Percentiles rank a stretch among this genome's conserved stretches.
Conservation (phyloP, 1,140 invertebrate genomes). For the Conus ventricosus region DNA sequence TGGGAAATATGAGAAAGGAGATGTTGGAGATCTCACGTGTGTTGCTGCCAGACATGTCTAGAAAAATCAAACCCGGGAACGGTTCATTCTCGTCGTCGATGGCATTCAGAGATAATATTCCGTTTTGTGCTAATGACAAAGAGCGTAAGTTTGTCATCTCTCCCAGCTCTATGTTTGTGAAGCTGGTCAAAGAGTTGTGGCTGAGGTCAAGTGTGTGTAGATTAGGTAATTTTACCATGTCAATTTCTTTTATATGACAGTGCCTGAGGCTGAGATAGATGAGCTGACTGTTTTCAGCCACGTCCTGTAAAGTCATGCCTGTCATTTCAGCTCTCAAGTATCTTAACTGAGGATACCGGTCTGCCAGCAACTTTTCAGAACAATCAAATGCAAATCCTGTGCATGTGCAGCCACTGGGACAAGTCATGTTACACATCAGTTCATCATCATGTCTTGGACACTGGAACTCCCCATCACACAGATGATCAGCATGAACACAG, state of each 20-base stretch:
- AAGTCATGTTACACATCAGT: too few species aligned
- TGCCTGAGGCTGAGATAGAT: too few species aligned
- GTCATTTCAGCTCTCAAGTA: too few species aligned
- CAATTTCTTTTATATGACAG: not conserved
- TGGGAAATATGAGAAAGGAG: not conserved
- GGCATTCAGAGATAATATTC: conserved; percentile 23
- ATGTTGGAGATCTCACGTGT: not conserved
- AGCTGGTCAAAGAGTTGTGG: not conserved
- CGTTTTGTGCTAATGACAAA: conserved; percentile 37
- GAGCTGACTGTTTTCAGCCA: too few species aligned
- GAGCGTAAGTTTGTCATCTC: not conserved
- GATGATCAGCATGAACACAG: too few species aligned
- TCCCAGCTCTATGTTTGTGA: not conserved
- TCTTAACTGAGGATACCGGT: too few species aligned
- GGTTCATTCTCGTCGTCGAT: not conserved
- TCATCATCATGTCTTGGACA: too few species aligned
- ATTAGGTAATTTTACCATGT: not conserved
- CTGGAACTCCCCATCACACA: too few species aligned
- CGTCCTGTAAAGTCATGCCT: too few species aligned
- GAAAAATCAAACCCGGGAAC: not conserved
- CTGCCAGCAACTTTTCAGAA: too few species aligned
- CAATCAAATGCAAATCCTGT: too few species aligned
- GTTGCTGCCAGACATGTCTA: not conserved
- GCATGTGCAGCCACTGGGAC: too few species aligned
- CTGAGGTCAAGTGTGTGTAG: not conserved